Evolutionary conservation across 2,888 invertebrate species (phyloP).

Genomic region (Melangyna quadrimaculata): DNA sequence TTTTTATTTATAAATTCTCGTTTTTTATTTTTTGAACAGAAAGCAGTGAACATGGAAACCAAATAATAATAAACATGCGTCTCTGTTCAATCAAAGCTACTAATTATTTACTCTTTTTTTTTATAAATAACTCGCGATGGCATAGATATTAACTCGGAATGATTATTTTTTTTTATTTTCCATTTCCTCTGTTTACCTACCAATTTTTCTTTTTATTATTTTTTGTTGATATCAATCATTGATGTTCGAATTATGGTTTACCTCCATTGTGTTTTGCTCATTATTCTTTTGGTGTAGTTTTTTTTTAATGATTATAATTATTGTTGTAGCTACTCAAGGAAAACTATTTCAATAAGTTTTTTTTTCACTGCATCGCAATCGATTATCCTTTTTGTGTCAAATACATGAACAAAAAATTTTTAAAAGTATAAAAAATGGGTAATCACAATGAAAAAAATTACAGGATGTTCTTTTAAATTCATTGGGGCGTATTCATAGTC

Average conservation of each 20-base stretch:
- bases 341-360: conserved; percentile 28
- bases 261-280: conserved; percentile 35
- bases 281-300: conserved; percentile 43
- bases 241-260: conserved; percentile 45
- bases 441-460: not conserved
- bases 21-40: conserved; percentile 29
- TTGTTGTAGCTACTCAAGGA: conserved; percentile 31
- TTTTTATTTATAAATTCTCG: conserved; percentile 45
- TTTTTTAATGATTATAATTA: conserved; percentile 39
- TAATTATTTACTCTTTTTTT: conserved; percentile 47
- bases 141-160: conserved; percentile 31
- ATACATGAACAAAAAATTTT: not conserved
- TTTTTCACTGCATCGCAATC: conserved; percentile 7
- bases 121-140: not conserved
- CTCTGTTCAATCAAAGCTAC: conserved; percentile 55
- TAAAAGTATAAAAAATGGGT: not conserved
- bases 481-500: too few species aligned
- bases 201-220: not conserved
- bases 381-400: conserved; percentile 30
- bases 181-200: not conserved
- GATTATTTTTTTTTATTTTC: conserved; percentile 41
- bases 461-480: not conserved
- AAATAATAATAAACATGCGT: conserved; percentile 45
- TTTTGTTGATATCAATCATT: conserved; percentile 29
- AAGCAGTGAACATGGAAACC: conserved; percentile 14